These are phyloP conservation scores for Xiphophorus hellerii DNA, from an alignment of 2,113 vertebrate species.

Conservation along the genomic window DNA sequence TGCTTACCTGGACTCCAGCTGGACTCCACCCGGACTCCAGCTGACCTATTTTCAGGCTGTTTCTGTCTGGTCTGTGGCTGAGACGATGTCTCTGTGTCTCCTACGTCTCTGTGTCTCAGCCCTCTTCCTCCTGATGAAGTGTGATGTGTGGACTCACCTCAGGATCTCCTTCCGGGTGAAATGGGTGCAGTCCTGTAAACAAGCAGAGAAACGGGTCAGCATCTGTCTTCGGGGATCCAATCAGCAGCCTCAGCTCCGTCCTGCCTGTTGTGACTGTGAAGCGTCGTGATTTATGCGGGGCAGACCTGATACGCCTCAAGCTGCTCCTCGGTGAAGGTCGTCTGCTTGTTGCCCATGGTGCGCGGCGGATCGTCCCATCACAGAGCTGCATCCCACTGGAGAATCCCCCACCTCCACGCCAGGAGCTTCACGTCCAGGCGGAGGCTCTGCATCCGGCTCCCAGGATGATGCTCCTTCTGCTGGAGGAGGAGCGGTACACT, in stretches of 20 bases:
- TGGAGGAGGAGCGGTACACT: constrained; percentile 2
- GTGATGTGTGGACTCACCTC: constrained; percentile 81
- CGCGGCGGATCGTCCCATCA: constrained; percentile 76
- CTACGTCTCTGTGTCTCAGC: neutral
- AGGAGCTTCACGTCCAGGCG: neutral
- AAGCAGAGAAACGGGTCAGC: constrained; percentile 11
- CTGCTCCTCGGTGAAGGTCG: constrained; percentile 95
- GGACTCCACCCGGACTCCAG: no score
- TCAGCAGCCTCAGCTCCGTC: constrained; percentile 14
- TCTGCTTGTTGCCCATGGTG: constrained; percentile 96
- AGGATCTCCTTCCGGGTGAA: constrained; percentile 97
- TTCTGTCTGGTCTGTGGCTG: neutral
- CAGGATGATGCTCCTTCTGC: neutral
- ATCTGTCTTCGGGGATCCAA: constrained; percentile 41
- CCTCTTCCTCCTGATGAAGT: neutral
- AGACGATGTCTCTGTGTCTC: neutral
- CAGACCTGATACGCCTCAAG: constrained; percentile 91
- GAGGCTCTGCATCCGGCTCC: neutral
- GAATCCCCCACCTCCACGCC: constrained; percentile 7
- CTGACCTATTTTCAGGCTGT: neutral
- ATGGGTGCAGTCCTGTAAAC: constrained; percentile 91
- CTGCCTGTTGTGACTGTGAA: neutral
- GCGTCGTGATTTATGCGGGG: neutral
- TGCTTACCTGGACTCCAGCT: no score
- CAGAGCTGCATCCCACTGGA: constrained; percentile 84